phyloP scores from a whole-genome alignment of 2,113 vertebrate species.

The Poeciliopsis turrubarensis region DNA sequence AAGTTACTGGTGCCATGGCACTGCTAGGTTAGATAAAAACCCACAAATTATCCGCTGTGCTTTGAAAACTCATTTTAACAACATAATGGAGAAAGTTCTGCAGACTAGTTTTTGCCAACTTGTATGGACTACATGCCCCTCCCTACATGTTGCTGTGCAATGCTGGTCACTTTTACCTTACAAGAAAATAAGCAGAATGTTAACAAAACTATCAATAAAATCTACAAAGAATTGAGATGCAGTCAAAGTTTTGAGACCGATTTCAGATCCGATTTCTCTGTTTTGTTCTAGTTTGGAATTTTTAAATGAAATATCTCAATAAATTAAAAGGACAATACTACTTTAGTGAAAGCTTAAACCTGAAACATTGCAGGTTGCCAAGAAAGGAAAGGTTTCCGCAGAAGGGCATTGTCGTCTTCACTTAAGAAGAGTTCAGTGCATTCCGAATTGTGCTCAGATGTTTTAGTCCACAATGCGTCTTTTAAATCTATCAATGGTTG shows the following conservation, averaged over 20 bases:
- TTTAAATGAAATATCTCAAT: too few relatives aligned
- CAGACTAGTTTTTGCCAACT: background rate
- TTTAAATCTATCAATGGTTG: too few relatives aligned
- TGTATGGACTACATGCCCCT: background rate
- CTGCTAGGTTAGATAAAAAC: too few relatives aligned
- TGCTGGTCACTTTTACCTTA: background rate
- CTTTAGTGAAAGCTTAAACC: background rate
- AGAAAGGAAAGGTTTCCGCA: background rate
- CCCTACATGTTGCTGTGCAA: background rate
- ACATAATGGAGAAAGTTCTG: background rate
- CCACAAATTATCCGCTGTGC: too few relatives aligned
- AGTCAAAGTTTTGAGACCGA: background rate
- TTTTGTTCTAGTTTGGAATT: background rate
- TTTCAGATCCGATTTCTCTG: background rate
- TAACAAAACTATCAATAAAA: background rate
- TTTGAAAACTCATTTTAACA: too few relatives aligned
- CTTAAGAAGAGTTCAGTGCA: too few relatives aligned
- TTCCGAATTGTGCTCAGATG: too few relatives aligned
- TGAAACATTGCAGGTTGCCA: background rate
- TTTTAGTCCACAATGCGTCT: too few relatives aligned
- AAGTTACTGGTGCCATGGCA: too few relatives aligned
- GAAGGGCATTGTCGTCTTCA: background rate
- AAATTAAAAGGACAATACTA: background rate
- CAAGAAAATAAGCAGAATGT: background rate
- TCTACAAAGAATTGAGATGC: background rate